Base-by-base conservation (phyloP, 2,113 vertebrate genomes). In the Xiphophorus couchianus region DNA sequence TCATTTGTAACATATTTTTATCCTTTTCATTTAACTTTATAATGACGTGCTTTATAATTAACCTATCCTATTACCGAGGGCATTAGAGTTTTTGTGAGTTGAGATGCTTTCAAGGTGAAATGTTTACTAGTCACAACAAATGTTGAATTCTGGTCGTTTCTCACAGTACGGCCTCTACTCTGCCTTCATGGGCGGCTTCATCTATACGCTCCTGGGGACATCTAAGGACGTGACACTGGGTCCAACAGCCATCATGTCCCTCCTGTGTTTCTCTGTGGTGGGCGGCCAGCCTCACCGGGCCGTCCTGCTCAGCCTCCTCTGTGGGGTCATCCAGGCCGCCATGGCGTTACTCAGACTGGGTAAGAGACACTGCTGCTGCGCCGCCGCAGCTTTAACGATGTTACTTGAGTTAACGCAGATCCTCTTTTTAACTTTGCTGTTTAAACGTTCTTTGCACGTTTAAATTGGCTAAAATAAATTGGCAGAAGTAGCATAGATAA, bases 241-340 rank as follows among this genome's bases (percentile, higher is more conserved):
- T 27, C 98, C 98, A 51, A 99, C 98, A 0, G 98, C 98, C 82
- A 98, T 99, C 95, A 97, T 99, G 97, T 99, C 98, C 0, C 95
- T 99, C 31, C 94, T 99, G 30, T 97, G 98, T 35, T 95, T 95
- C 28, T 93, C 94, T 0, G 96, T 97, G n/a, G 89, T 96, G 0
- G 94, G 91, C 74, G 95, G 92, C 0, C 86, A 97, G 78, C 96
- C 96, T 0, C 90, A 83, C 11, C 94, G 93, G 0, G 97, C 98
- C 0, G 69, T 97, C 14, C 93, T 99, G 69, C 95, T 99, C 51
- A 48, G 96, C 70, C 97, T 99, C 84, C 94, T 99, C 42, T 96
- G 94, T 0, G 98, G 98, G 74, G 91, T 96, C 80, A 85, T 97
- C 85, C 98, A 99, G 91, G 80, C 96, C 28, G 85, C 87, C 76